Percentiles rank a stretch among this genome's conserved stretches.
Evolutionary conservation across 2,797 vertebrate species (phyloP).

Genomic region (Mionectes olivaceus): DNA sequence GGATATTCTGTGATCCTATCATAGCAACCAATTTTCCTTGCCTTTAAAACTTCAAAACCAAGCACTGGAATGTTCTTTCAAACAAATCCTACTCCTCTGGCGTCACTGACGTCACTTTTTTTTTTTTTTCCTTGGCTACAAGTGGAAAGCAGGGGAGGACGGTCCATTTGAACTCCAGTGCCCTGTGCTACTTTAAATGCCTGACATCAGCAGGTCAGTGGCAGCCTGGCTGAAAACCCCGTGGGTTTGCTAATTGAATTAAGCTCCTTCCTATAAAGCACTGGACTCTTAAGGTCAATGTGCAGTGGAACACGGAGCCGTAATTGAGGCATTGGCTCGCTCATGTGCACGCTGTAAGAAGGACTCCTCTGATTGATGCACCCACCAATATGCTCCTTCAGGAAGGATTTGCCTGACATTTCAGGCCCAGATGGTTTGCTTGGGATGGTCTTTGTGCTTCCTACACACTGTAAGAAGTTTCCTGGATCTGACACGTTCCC

Average conservation of each 20-base stretch:
- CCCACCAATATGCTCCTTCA: neutral
- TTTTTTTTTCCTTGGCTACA: neutral
- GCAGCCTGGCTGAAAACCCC: neutral
- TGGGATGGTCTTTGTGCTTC: neutral
- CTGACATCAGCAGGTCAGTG: neutral
- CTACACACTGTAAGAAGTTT: neutral
- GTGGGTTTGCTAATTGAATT: conserved; percentile 57
- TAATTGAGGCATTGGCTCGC: conserved; percentile 26
- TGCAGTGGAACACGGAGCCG: neutral
- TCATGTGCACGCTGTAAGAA: neutral
- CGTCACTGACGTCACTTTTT: fast-evolving
- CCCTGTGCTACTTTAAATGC: neutral
- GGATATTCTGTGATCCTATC: neutral
- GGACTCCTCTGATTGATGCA: neutral
- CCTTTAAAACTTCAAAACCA: neutral
- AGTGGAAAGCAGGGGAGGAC: neutral
- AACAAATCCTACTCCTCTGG: neutral
- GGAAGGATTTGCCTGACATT: conserved; percentile 14
- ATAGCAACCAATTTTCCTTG: neutral
- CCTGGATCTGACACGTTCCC: neutral
- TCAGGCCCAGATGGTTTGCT: neutral
- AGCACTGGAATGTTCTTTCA: neutral
- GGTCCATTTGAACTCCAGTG: neutral
- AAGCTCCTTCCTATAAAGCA: conserved; percentile 26
- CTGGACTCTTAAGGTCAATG: conserved; percentile 48